A percentile compares a stretch with the other conserved stretches of the same genome.
These are phyloP conservation scores for Baronia brevicornis DNA, from an alignment of 2,888 invertebrate species.

Conservation along the genomic window DNA sequence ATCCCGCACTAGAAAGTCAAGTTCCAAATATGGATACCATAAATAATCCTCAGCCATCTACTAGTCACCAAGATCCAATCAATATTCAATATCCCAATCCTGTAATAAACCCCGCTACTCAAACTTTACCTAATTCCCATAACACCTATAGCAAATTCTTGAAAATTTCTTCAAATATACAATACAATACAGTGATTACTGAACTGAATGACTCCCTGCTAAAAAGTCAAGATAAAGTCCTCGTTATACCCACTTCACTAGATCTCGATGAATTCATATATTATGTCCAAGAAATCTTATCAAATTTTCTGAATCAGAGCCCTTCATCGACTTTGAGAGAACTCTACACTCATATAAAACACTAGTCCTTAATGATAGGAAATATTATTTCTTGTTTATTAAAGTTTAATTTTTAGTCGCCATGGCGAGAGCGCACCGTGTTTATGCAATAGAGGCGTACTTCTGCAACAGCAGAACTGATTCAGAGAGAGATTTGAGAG, in stretches of 20 bases:
- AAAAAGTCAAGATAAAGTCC: constrained; percentile 13
- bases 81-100: too few species aligned
- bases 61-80: too few species aligned
- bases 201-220: constrained; percentile 18
- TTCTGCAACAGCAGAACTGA: too few species aligned
- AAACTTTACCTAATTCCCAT: too few species aligned
- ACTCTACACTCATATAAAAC: constrained; percentile 3
- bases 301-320: constrained; percentile 2
- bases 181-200: constrained; percentile 1
- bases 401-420: constrained; percentile 16
- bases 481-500: too few species aligned
- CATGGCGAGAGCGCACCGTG: too few species aligned
- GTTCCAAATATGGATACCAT: constrained; percentile 1
- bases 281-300: constrained; percentile 20
- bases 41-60: too few species aligned
- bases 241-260: constrained; percentile 22
- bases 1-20: too few species aligned
- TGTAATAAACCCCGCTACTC: too few species aligned
- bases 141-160: background rate
- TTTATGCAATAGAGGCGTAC: too few species aligned
- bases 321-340: constrained; percentile 12
- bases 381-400: constrained; percentile 12
- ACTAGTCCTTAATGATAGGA: constrained; percentile 4
- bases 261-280: constrained; percentile 25
- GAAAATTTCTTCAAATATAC: background rate